Conservation (phyloP, 2,797 vertebrate genomes). For the Lacerta viridis region DNA sequence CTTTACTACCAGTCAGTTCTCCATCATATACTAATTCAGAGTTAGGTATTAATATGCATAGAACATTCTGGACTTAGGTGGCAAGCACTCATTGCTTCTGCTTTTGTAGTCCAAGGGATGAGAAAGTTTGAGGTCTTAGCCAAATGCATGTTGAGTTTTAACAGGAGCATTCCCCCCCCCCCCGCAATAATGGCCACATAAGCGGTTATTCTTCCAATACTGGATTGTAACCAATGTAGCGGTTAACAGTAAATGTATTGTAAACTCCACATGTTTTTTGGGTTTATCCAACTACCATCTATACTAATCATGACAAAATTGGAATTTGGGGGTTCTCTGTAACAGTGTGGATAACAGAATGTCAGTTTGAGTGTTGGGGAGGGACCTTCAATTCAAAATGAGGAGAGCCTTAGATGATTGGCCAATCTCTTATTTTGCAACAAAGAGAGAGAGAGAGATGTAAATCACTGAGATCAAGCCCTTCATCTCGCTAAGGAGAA, state of each 20-base stretch:
- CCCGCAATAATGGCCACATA: neutral
- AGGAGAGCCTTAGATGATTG: neutral
- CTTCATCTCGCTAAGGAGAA: neutral
- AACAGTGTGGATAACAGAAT: neutral
- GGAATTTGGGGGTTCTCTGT: neutral
- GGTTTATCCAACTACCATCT: neutral
- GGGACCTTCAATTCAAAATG: neutral
- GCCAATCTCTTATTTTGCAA: neutral
- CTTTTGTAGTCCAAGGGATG: neutral
- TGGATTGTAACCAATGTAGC: neutral
- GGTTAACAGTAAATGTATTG: neutral
- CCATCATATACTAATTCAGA: neutral
- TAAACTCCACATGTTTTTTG: neutral
- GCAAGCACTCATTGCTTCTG: neutral
- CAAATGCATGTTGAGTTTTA: neutral
- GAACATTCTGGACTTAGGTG: neutral
- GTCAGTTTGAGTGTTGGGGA: neutral
- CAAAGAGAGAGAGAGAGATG: neutral
- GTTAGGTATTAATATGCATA: neutral
- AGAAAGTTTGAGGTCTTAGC: neutral
- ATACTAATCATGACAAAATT: neutral
- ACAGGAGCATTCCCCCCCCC: neutral
- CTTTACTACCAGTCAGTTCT: neutral
- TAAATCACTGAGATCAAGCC: neutral
- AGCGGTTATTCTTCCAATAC: neutral